Conservation (phyloP, 2,113 vertebrate species). For the Neolamprologus falcicula region DNA sequence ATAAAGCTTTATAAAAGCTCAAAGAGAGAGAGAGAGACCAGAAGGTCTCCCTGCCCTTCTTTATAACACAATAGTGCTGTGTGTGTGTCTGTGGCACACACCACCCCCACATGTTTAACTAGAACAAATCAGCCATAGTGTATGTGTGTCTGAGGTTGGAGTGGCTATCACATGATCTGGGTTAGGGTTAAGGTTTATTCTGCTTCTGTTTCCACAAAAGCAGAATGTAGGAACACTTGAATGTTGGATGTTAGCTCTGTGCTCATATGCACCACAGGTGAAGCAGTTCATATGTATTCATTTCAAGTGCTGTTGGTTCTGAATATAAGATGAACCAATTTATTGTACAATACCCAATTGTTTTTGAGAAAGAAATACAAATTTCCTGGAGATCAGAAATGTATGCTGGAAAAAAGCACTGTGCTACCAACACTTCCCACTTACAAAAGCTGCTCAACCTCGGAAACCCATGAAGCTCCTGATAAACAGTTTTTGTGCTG, state of each 20-base stretch:
- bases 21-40: neutral
- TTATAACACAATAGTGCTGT: neutral
- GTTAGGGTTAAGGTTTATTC: neutral
- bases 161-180: neutral
- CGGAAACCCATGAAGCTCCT: neutral
- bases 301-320: neutral
- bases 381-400: no score
- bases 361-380: neutral
- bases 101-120: neutral
- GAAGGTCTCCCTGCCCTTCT: neutral
- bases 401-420: neutral
- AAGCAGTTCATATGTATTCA: accelerated
- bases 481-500: neutral
- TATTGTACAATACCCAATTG: neutral
- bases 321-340: neutral
- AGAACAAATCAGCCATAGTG: neutral
- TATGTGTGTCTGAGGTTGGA: neutral
- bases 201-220: neutral
- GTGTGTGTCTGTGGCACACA: neutral
- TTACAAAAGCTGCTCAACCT: neutral
- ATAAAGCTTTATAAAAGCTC: neutral
- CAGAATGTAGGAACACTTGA: neutral
- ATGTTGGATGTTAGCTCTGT: neutral
- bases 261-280: neutral
- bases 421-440: neutral